phyloP scores from a whole-genome alignment of 2,797 vertebrate genomes.

The Urosaurus nigricauda region DNA sequence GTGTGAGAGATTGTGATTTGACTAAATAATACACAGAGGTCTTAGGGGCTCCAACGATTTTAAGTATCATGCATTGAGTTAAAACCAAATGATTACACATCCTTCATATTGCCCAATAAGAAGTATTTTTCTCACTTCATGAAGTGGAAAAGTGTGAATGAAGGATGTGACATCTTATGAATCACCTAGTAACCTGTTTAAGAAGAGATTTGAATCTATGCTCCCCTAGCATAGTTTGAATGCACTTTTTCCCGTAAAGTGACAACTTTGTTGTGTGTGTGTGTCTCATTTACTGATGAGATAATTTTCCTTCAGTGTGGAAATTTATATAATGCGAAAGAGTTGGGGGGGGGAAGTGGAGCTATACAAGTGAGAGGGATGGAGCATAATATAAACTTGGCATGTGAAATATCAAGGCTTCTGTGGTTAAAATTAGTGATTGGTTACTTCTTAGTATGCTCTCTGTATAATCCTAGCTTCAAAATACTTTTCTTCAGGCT shows the following conservation, averaged over 20 bases:
- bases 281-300: neutral
- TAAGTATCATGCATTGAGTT: neutral
- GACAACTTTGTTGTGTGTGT: too few species aligned
- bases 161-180: neutral
- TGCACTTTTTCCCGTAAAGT: neutral
- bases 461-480: conserved; percentile 5
- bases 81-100: neutral
- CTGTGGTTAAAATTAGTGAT: conserved; percentile 2
- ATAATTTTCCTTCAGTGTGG: neutral
- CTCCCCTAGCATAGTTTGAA: neutral
- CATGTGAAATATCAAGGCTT: conserved; percentile 7
- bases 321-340: neutral
- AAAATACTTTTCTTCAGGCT: conserved; percentile 12
- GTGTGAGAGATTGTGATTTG: neutral
- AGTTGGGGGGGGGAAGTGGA: neutral
- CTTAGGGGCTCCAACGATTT: neutral
- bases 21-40: neutral
- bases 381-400: neutral
- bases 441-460: neutral
- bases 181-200: neutral
- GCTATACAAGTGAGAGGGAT: neutral
- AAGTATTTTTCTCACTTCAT: neutral
- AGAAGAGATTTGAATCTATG: neutral
- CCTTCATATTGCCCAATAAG: neutral
- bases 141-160: neutral